Base-by-base conservation (phyloP, 1,140 invertebrate genomes). In the Drusus annulatus region DNA sequence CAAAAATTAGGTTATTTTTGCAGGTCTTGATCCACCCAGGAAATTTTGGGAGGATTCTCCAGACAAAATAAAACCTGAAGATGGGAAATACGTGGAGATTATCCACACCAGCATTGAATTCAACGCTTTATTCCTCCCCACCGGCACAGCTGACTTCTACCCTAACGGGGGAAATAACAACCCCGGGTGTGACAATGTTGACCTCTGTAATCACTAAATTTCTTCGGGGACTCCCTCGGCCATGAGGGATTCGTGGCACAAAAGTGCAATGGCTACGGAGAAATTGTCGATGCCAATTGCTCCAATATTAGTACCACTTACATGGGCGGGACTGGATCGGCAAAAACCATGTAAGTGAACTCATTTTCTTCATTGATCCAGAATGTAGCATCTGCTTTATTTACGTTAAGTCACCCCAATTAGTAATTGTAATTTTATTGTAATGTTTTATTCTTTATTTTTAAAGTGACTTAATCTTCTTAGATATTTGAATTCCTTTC, bases 81-180 rank as follows among this genome's bases (percentile, higher is more conserved):
- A 94, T 83, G 94, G 92, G 1, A 76, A 85, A 6, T 90, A 93
- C 80, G 94, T 95, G 0, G 93, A 95, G 86, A 91, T 93, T 0
- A 90, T 96, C 58, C 94, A 96, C 84, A 93, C 94, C 0, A 92
- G 93, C 78, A 91, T 88, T 50, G 92, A 91, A 21, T 56, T 85
- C 50, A 86, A 92, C 25, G 93, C 91, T 25, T 88, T 91, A 81
- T 87, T 87, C 69, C 85, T 86, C 1, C 89, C 91, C 0, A 83
- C 93, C 52, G 93, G 93, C n/a, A 87, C 93, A 84, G 87, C 91
- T n/a, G 93, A 95, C 84, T 95, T 94, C 84, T 94, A 92, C 85
- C 89, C 93, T 8, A 94, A 94, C 82, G 93, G 93, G 45, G 93
- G 92, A 4, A 78, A 81, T 4, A 71, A 81, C 4, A 93, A 94